Base-by-base conservation (phyloP, 2,797 vertebrate genomes). In the Leptoclinus maculatus region DNA sequence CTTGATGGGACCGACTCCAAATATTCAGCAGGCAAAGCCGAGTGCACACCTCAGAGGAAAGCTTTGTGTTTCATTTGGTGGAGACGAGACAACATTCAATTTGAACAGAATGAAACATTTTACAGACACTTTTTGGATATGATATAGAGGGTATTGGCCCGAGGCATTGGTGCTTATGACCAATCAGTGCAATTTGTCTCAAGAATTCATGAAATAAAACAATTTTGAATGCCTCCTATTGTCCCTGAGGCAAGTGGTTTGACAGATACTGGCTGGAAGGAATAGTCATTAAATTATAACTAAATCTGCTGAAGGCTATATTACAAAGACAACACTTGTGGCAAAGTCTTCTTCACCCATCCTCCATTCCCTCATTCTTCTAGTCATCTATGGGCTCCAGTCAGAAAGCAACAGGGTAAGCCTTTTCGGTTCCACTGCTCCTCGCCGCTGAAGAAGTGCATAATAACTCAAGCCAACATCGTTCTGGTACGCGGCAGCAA, bases 381-480 rank as follows among this genome's bases (percentile, higher is more conserved):
- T 82, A 66, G 77, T 91, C 86, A 88, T 89, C 87, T 78, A 57
- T 13, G 87, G 72, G 78, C 78, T 73, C 66, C 83, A 73, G 86
- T 88, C 71, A 76, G 80, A 79, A 78, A 87, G 91, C 90, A 94
- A 92, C 92, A 92, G 89, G 90, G 89, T 88, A 81, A 91, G 87
- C 81, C 77, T 91, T 88, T 71, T 88, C 72, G 80, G 85, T 91
- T 92, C 82, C 85, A 58, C 86, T 51, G 79, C 86, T 87, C 73
- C 82, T 83, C 60, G 68, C 85, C 86, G 91, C 89, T 79, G 89
- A 93, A 92, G 89, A 88, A 66, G 64, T 68, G 88, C 87, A 89
- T 91, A 93, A 95, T 95, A 95, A 95, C 93, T 95, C 92, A 94
- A 92, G 88, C 79, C 89, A 93, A 90, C 87, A 87, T 89, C 66